phyloP scores from a whole-genome alignment of 2,888 invertebrate species.

The Neocrepidodera transversa region DNA sequence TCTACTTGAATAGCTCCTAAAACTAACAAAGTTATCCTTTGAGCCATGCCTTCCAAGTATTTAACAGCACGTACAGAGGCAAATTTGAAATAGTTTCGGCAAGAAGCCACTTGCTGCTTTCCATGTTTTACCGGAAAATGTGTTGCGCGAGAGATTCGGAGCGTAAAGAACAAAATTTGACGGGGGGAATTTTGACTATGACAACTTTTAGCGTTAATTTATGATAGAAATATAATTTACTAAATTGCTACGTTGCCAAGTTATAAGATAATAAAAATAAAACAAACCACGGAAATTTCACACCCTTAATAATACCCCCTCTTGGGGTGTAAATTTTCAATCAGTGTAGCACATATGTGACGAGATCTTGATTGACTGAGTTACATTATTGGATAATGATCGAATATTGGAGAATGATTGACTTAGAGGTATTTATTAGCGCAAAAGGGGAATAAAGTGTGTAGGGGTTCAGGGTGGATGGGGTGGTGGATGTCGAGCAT shows the following conservation, averaged over 20 bases:
- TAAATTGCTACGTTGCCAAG: too few species aligned
- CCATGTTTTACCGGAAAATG: neutral
- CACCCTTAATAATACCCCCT: neutral
- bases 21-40: conserved; percentile 40
- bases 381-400: conserved; percentile 39
- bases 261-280: too few species aligned
- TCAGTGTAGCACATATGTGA: conserved; percentile 32
- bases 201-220: too few species aligned
- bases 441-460: conserved; percentile 29
- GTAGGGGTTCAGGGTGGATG: too few species aligned
- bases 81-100: conserved; percentile 20
- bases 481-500: conserved; percentile 40
- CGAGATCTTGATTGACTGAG: conserved; percentile 44
- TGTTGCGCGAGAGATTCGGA: neutral
- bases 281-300: neutral
- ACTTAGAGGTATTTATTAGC: conserved; percentile 46
- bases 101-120: conserved; percentile 11
- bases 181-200: too few species aligned
- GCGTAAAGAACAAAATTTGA: too few species aligned
- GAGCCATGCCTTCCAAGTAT: conserved; percentile 25
- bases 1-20: conserved; percentile 33
- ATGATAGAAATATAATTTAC: too few species aligned
- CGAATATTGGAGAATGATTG: conserved; percentile 42
- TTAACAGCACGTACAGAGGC: conserved; percentile 20
- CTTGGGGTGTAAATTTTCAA: conserved; percentile 22